Evolutionary conservation across 2,797 vertebrate species (phyloP).

Genomic region (Pseudochromis fuscus): DNA sequence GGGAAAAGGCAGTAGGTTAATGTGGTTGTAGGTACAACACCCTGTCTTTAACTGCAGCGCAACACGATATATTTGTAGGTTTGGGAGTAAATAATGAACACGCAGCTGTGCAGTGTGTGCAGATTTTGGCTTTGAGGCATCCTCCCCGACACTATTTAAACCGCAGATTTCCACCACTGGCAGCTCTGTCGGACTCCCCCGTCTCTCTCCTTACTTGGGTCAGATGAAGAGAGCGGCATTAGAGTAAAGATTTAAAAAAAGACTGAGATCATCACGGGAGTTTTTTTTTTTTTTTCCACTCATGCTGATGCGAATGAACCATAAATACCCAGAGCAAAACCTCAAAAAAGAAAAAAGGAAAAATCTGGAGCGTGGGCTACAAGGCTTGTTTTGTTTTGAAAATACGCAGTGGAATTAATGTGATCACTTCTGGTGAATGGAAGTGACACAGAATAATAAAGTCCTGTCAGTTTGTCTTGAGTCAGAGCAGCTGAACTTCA

Average conservation of each 20-base stretch:
- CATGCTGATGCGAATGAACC: slow-evolving; percentile 47
- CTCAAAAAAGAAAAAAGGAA: slow-evolving; percentile 1
- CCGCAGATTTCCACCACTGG: slow-evolving; percentile 23
- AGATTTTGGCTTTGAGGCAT: slow-evolving; percentile 13
- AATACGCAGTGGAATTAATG: slow-evolving; percentile 18
- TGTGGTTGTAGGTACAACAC: slow-evolving; percentile 46
- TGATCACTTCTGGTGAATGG: slow-evolving; percentile 23
- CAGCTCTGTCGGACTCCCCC: slow-evolving; percentile 12
- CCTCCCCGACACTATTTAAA: slow-evolving; percentile 25
- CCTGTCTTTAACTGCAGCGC: slow-evolving; percentile 7
- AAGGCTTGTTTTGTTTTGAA: slow-evolving; percentile 50
- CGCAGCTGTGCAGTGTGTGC: slow-evolving; percentile 1
- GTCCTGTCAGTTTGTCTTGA: slow-evolving; percentile 30
- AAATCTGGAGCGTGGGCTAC: not conserved
- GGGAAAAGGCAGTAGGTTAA: slow-evolving; percentile 60
- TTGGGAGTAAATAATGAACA: slow-evolving; percentile 21
- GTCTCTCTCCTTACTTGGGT: slow-evolving; percentile 11
- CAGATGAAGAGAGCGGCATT: slow-evolving; percentile 8
- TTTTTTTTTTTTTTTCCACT: too few relatives aligned
- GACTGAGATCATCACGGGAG: slow-evolving; percentile 43
- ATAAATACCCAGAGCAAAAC: slow-evolving; percentile 55
- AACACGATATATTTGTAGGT: slow-evolving; percentile 36
- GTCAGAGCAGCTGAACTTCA: slow-evolving; percentile 29
- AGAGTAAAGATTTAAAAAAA: slow-evolving; percentile 50
- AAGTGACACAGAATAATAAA: slow-evolving; percentile 42